A percentile compares a stretch with the other conserved stretches of the same genome.
Conservation (phyloP, 2,113 vertebrate species). For the Coturnix japonica region DNA sequence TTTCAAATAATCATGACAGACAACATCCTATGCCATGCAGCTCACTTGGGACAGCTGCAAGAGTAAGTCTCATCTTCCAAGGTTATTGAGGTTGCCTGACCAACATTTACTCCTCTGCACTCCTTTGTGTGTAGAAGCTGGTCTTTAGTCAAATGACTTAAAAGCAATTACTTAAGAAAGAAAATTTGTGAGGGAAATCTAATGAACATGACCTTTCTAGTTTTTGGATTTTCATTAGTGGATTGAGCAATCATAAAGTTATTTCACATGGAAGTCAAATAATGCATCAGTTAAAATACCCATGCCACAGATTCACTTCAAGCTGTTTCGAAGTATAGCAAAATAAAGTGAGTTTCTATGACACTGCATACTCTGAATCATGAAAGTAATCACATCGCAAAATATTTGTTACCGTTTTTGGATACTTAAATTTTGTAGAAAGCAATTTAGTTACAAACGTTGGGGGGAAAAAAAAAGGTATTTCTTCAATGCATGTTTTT, state of each 20-base stretch:
- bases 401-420: slow-evolving; percentile 64
- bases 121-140: neutral
- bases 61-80: neutral
- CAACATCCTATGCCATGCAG: accelerated
- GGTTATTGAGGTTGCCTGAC: neutral
- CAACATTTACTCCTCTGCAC: neutral
- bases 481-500: slow-evolving; percentile 58
- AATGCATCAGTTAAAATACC: neutral
- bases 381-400: slow-evolving; percentile 58
- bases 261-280: neutral
- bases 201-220: neutral
- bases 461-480: slow-evolving; percentile 25
- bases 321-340: neutral
- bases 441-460: slow-evolving; percentile 67
- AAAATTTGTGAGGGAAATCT: neutral
- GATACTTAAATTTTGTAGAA: slow-evolving; percentile 61
- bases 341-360: slow-evolving; percentile 49
- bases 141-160: neutral
- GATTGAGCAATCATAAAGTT: neutral
- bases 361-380: slow-evolving; percentile 40
- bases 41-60: neutral
- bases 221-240: slow-evolving; percentile 5
- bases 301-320: neutral
- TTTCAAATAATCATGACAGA: accelerated
- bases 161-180: neutral